These are phyloP conservation scores for Rhagonycha lutea DNA, from an alignment of 2,888 invertebrate genomes.

Conservation along the genomic window DNA sequence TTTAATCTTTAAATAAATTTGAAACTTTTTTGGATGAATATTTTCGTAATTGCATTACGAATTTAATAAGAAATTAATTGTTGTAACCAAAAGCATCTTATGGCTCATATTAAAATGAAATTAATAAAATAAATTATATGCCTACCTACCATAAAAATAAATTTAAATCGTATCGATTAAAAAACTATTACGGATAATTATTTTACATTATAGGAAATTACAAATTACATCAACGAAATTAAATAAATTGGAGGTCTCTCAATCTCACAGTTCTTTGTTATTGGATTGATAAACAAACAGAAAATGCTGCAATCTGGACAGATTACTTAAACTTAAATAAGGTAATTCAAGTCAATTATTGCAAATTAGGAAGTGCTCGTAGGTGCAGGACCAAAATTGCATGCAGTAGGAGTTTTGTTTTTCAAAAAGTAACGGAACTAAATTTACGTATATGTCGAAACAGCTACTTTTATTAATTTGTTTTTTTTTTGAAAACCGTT, in stretches of 20 bases:
- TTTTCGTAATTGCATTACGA: not conserved
- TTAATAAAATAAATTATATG: not conserved
- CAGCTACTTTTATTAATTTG: slow-evolving; percentile 11
- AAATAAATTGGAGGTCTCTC: not conserved
- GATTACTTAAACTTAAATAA: slow-evolving; percentile 4
- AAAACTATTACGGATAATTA: not conserved
- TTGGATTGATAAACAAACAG: not conserved
- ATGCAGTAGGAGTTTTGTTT: slow-evolving; percentile 27
- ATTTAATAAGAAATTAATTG: not conserved
- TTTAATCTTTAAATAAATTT: not conserved
- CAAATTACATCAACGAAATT: not conserved
- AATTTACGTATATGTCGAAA: slow-evolving; percentile 21
- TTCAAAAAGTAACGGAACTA: slow-evolving; percentile 23
- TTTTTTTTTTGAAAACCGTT: slow-evolving; percentile 16
- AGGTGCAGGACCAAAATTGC: slow-evolving; percentile 24
- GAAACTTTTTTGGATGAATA: not conserved
- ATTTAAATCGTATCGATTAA: not conserved
- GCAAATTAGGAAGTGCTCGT: slow-evolving; percentile 30
- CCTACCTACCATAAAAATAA: not conserved
- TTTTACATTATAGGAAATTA: not conserved
- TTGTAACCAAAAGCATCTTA: not conserved
- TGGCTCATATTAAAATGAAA: not conserved
- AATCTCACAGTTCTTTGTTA: not conserved
- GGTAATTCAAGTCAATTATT: slow-evolving; percentile 23
- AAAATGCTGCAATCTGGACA: not conserved